A percentile compares a stretch with the other conserved stretches of the same genome.
phyloP scores from a whole-genome alignment of 2,888 invertebrate species.

The Diloba caeruleocephala region DNA sequence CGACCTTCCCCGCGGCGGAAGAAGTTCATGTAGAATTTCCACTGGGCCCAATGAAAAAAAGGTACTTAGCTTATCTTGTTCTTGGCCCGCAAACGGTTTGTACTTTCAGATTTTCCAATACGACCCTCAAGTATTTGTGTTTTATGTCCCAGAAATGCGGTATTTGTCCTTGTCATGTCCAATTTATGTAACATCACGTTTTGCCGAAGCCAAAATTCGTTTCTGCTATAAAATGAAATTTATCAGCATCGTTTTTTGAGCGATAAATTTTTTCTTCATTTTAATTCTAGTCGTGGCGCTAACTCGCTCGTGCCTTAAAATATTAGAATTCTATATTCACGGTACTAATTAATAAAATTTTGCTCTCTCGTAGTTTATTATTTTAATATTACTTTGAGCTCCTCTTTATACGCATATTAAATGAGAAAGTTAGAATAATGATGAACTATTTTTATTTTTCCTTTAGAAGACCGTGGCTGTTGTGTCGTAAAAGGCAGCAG shows the following conservation, averaged over 20 bases:
- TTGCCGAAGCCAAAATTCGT: slow-evolving; percentile 2
- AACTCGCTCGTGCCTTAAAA: not conserved
- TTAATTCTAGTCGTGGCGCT: not conserved
- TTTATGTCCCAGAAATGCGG: not conserved
- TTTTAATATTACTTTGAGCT: too few relatives aligned
- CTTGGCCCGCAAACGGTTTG: not conserved
- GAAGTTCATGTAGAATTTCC: too few relatives aligned
- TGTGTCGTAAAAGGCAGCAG: too few relatives aligned
- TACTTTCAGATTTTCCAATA: not conserved
- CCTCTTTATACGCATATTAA: too few relatives aligned
- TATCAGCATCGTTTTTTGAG: not conserved
- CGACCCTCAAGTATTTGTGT: not conserved
- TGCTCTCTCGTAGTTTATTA: too few relatives aligned
- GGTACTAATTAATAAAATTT: not conserved
- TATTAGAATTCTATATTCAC: not conserved
- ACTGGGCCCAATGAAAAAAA: too few relatives aligned
- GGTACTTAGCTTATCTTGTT: too few relatives aligned
- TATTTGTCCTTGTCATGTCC: slow-evolving; percentile 7
- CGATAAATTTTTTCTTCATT: not conserved
- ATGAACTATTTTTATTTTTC: too few relatives aligned
- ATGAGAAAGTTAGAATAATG: too few relatives aligned
- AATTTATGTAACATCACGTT: slow-evolving; percentile 23
- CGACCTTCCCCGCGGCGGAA: too few relatives aligned
- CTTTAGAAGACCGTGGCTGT: too few relatives aligned
- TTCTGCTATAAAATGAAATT: not conserved